phyloP scores from a whole-genome alignment of 2,797 vertebrate genomes.

The Denticeps clupeoides region DNA sequence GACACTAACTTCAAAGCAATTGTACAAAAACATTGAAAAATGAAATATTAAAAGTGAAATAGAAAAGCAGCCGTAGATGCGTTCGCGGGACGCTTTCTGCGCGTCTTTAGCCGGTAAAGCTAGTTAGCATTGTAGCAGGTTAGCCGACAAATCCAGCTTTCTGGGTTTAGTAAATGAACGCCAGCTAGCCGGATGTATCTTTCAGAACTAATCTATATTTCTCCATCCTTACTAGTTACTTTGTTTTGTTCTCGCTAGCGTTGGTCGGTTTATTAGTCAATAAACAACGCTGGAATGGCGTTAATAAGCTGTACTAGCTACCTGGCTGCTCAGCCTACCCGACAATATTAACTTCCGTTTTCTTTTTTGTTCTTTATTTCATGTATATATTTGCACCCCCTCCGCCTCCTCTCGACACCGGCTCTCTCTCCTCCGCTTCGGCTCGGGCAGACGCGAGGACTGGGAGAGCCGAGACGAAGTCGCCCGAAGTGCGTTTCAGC shows the following conservation, averaged over 20 bases:
- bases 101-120: constrained; percentile 38
- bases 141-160: too few relatives aligned
- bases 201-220: too few relatives aligned
- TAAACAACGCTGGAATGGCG: constrained; percentile 10
- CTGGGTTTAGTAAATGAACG: constrained; percentile 10
- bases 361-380: constrained; percentile 37
- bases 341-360: constrained; percentile 50
- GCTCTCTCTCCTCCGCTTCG: constrained; percentile 28
- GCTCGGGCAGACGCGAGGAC: constrained; percentile 38
- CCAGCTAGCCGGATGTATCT: constrained; percentile 1
- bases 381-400: too few relatives aligned
- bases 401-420: constrained; percentile 29
- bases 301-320: background rate
- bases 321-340: constrained; percentile 1
- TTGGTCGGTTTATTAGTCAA: background rate
- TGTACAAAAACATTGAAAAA: too few relatives aligned
- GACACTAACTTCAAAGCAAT: background rate
- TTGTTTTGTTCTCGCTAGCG: background rate
- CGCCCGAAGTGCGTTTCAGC: constrained; percentile 18
- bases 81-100: constrained; percentile 1
- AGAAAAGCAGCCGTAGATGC: background rate
- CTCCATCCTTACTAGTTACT: too few relatives aligned
- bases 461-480: constrained; percentile 36
- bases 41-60: too few relatives aligned
- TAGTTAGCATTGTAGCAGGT: constrained; percentile 50